Evolutionary conservation across 1,140 invertebrate genomes (phyloP), one percentile per base, ranked within the genome.

Genomic region (Hyles euphorbiae): DNA sequence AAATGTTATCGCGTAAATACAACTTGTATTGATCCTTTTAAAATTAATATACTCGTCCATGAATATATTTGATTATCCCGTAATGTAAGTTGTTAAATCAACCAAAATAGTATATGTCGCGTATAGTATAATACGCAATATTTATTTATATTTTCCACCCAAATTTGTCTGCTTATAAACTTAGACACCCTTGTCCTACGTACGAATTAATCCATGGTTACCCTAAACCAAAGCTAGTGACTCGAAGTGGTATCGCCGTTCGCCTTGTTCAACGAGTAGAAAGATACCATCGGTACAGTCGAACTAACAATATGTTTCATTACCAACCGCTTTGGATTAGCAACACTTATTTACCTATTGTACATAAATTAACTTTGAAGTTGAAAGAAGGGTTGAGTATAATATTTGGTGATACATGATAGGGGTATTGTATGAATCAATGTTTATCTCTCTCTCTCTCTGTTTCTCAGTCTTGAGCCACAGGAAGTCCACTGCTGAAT

Each of bases 281-380:
- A 78, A 83, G 80, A 83, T 79, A 75, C 73, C 66, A 79, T 83
- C 77, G 56, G 53, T 60, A 44, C 49, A 61, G 67, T 65, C 54
- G 64, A 63, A 65, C 53, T 63, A 75, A 76, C 76, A 76, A 76
- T 76, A 74, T 67, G 70, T 62, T 63, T 57, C 57, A 58, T 62
- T 67, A 64, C 58, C 54, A 59, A 58, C 48, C 22, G 8, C 36
- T 5, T 60, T 33, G 60, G 59, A 68, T 70, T 67, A 63, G 22
- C 57, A 10, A 44, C 34, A 54, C 47, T 54, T 65, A 59, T 63
- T 65, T 70, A 70, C 67, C 62, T 68, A 60, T 49, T 33, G 61
- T 64, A 61, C 44, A 54, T 45, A 55, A n/a, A 65, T 67, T 61
- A 62, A 70, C 60, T 57, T 33, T 58, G 56, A 8, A 40, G 5